phyloP scores from a whole-genome alignment of 2,797 vertebrate species.

The Moxostoma hubbsi region DNA sequence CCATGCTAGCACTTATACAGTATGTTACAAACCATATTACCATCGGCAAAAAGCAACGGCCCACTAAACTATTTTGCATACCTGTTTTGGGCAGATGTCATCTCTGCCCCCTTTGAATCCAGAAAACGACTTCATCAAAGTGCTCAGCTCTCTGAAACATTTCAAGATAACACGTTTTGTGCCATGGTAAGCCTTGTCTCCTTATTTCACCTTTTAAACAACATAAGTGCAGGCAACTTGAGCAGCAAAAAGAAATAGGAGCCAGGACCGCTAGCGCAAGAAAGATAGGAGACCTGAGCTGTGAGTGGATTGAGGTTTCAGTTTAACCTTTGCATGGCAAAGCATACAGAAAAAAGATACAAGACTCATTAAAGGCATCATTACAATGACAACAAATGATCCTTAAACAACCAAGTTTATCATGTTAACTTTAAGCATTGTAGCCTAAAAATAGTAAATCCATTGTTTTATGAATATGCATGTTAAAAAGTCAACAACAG shows the following conservation, averaged over 20 bases:
- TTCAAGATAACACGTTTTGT: slow-evolving; percentile 16
- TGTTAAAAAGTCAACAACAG: neutral
- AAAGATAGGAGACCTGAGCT: slow-evolving; percentile 46
- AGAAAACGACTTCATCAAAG: neutral
- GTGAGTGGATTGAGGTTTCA: slow-evolving; percentile 64
- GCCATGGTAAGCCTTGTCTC: slow-evolving; percentile 9
- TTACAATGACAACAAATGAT: too few relatives aligned
- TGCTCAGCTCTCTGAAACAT: slow-evolving; percentile 2
- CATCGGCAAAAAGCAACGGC: neutral
- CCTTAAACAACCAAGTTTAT: too few relatives aligned
- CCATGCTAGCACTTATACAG: neutral
- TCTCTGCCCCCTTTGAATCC: slow-evolving; percentile 38
- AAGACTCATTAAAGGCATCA: neutral
- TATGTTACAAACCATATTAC: too few relatives aligned
- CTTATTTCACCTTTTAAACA: slow-evolving; percentile 48
- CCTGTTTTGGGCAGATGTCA: slow-evolving; percentile 50
- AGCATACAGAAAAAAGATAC: slow-evolving; percentile 2
- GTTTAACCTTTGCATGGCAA: slow-evolving; percentile 61
- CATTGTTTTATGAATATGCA: slow-evolving; percentile 5
- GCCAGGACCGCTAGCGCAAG: slow-evolving; percentile 43
- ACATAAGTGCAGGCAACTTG: slow-evolving; percentile 48
- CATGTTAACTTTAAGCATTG: too few relatives aligned
- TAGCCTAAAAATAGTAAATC: too few relatives aligned
- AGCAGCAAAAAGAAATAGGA: slow-evolving; percentile 62
- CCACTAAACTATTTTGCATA: slow-evolving; percentile 14